These are phyloP conservation scores for Parazoanthus swiftii DNA, from an alignment of 92 coral and sea anemone genomes.

Conservation along the genomic window DNA sequence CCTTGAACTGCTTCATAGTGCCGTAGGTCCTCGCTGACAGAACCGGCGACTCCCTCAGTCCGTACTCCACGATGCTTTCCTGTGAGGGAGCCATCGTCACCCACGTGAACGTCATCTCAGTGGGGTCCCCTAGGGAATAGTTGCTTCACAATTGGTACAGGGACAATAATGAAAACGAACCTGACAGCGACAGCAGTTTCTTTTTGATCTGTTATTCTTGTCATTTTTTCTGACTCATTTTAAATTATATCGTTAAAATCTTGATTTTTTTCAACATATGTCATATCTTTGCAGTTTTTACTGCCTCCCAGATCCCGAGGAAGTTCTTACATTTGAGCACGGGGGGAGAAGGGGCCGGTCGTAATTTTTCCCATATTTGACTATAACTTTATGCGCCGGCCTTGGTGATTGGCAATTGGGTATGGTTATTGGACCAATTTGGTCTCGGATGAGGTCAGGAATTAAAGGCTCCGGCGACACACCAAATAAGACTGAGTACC, in stretches of 20 bases:
- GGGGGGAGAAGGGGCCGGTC: not conserved
- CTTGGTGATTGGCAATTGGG: no score
- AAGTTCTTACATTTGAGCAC: no score
- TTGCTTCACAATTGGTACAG: not conserved
- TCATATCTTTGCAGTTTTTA: no score
- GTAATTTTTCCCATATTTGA: not conserved
- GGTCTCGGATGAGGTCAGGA: no score
- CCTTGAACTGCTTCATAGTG: constrained; percentile 28
- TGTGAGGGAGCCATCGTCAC: constrained; percentile 69
- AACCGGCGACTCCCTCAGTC: constrained; percentile 62
- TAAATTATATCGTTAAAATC: no score
- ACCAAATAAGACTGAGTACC: no score
- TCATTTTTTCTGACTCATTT: no score
- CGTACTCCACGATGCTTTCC: constrained; percentile 81
- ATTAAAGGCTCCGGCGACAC: no score
- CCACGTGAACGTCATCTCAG: constrained; percentile 97
- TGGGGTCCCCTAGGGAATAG: constrained; percentile 55
- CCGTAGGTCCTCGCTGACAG: constrained; percentile 46
- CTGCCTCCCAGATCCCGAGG: no score
- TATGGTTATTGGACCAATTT: no score
- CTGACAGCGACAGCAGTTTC: not conserved
- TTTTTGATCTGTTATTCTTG: no score
- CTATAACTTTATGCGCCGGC: not conserved
- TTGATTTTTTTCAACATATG: no score
- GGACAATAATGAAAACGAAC: not conserved